Evolutionary conservation across 2,888 invertebrate genomes (phyloP).

Genomic region (Synergus itoensis): DNA sequence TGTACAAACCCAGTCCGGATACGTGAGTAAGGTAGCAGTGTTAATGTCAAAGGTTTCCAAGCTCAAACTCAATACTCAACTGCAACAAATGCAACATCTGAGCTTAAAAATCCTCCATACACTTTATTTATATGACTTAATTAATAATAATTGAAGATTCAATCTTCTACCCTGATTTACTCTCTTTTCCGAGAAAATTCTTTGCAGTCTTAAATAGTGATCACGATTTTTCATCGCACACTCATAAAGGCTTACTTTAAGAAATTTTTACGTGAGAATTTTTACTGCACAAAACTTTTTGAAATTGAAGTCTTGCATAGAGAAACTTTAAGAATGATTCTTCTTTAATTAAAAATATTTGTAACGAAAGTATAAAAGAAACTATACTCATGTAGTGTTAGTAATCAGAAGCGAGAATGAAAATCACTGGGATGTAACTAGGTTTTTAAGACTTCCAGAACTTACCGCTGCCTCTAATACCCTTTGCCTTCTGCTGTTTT

Average conservation of each 20-base stretch:
- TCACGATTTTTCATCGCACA: conserved; percentile 6
- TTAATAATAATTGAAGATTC: conserved; percentile 27
- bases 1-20: conserved; percentile 25
- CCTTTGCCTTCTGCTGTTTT: conserved; percentile 83
- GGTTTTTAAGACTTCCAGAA: conserved; percentile 81
- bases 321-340: background rate
- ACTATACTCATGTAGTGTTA: conserved; percentile 1
- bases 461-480: conserved; percentile 83
- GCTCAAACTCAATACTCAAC: conserved; percentile 14
- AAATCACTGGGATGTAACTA: conserved; percentile 20
- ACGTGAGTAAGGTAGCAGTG: conserved; percentile 2
- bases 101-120: conserved; percentile 13
- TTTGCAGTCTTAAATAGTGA: conserved; percentile 30
- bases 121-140: conserved; percentile 28
- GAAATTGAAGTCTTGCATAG: background rate
- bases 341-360: background rate
- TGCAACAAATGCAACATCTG: background rate
- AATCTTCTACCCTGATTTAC: conserved; percentile 34
- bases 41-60: conserved; percentile 17
- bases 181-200: background rate
- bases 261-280: background rate
- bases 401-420: conserved; percentile 20
- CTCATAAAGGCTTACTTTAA: background rate
- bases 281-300: background rate
- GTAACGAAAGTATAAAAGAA: background rate